A percentile compares a stretch with the other conserved stretches of the same genome.
Conservation (phyloP, 2,888 invertebrate species). For the Poecilobothrus nobilitatus region DNA sequence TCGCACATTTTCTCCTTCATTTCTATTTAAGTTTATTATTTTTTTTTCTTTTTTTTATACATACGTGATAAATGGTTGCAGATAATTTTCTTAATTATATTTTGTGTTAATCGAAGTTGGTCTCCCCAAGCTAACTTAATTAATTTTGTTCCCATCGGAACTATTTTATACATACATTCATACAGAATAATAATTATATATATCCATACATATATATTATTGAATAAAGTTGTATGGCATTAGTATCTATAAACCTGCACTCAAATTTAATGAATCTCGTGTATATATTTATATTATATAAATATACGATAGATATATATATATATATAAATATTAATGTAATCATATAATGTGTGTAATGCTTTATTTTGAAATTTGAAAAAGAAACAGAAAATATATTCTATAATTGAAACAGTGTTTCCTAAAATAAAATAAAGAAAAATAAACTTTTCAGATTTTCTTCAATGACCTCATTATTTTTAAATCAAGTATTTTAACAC, state of each 20-base stretch:
- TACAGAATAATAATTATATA: background rate
- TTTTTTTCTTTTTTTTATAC: background rate
- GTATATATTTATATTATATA: background rate
- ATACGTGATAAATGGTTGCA: constrained; percentile 24
- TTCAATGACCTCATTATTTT: too few species aligned
- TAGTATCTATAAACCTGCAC: background rate
- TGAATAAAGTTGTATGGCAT: background rate
- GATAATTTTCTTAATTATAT: constrained; percentile 26
- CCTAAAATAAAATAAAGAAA: too few species aligned
- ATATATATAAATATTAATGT: too few species aligned
- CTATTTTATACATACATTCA: constrained; percentile 7
- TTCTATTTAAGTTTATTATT: background rate
- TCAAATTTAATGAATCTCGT: background rate
- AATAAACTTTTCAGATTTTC: too few species aligned
- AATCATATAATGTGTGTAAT: too few species aligned
- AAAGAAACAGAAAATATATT: too few species aligned
- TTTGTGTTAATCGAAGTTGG: constrained; percentile 25
- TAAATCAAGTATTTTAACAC: too few species aligned
- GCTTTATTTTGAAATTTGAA: too few species aligned
- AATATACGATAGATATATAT: too few species aligned
- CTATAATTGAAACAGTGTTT: too few species aligned
- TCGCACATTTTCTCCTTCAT: background rate
- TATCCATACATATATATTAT: background rate
- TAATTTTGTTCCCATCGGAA: constrained; percentile 24
- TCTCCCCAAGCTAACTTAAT: constrained; percentile 23